phyloP scores from a whole-genome alignment of 2,797 vertebrate genomes.

The Gallinago nigripennis region DNA sequence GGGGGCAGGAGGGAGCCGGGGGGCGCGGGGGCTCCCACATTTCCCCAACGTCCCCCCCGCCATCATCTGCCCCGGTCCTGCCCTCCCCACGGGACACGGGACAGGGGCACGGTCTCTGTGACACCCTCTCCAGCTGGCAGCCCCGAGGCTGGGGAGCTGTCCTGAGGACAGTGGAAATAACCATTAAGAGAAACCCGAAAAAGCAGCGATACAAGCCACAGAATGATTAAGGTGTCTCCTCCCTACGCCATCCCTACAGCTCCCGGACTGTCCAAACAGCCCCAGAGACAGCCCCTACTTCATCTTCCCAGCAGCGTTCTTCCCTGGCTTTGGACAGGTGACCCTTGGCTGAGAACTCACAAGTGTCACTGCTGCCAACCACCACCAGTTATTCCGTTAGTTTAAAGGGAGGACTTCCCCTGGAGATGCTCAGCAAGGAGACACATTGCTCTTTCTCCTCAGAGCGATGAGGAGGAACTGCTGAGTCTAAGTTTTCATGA shows the following conservation, averaged over 20 bases:
- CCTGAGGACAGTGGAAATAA: neutral
- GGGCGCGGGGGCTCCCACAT: no score
- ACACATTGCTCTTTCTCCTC: neutral
- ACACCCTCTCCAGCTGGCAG: neutral
- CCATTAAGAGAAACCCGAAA: neutral
- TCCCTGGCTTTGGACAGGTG: neutral
- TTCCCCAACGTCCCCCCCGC: no score
- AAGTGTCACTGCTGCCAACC: neutral
- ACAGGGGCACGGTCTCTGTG: neutral
- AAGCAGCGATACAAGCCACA: neutral
- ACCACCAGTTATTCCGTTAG: neutral
- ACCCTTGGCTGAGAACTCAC: neutral
- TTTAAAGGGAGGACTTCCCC: neutral
- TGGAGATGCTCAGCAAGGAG: neutral
- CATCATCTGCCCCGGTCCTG: no score
- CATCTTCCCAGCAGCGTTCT: neutral
- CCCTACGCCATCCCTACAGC: neutral
- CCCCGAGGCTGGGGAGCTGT: neutral
- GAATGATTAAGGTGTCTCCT: neutral
- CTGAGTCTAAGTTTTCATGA: neutral
- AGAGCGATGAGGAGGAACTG: neutral
- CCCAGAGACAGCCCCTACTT: neutral
- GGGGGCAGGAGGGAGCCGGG: neutral
- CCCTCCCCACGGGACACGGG: neutral
- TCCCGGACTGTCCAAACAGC: neutral